Conservation (phyloP, 2,113 vertebrate species). For the Mustela lutreola region DNA sequence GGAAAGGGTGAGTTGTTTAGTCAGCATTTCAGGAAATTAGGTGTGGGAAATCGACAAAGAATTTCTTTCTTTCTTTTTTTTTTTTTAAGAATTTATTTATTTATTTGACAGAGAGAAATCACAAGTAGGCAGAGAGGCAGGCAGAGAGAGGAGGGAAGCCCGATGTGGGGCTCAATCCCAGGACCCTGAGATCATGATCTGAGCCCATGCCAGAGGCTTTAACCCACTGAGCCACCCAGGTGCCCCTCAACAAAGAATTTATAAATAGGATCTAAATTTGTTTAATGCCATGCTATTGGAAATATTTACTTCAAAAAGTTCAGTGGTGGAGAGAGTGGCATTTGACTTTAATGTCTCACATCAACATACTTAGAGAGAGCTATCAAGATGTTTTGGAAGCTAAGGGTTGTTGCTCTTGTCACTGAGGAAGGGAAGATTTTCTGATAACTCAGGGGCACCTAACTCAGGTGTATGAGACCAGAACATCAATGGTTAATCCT, state of each 20-base stretch:
- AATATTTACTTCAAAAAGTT: slow-evolving; percentile 15
- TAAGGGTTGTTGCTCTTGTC: background rate
- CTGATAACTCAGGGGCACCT: background rate
- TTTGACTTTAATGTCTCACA: background rate
- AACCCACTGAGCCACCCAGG: too few species aligned
- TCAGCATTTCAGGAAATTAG: background rate
- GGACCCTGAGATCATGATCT: too few species aligned
- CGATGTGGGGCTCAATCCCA: too few species aligned
- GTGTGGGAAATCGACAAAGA: background rate
- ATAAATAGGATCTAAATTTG: background rate
- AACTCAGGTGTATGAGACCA: background rate
- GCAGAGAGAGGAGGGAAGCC: too few species aligned
- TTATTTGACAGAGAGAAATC: too few species aligned
- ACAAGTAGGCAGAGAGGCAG: too few species aligned
- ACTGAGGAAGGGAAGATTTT: background rate
- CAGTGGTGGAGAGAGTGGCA: background rate
- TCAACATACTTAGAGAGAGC: background rate
- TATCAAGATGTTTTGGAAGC: background rate
- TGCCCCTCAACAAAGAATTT: background rate
- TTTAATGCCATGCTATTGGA: background rate
- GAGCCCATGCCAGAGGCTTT: too few species aligned
- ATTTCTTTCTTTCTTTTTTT: too few species aligned
- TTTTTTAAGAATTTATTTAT: too few species aligned
- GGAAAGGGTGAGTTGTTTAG: background rate
- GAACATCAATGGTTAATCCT: background rate